phyloP scores from a whole-genome alignment of 2,888 invertebrate genomes.

The Druceiella hillmani region DNA sequence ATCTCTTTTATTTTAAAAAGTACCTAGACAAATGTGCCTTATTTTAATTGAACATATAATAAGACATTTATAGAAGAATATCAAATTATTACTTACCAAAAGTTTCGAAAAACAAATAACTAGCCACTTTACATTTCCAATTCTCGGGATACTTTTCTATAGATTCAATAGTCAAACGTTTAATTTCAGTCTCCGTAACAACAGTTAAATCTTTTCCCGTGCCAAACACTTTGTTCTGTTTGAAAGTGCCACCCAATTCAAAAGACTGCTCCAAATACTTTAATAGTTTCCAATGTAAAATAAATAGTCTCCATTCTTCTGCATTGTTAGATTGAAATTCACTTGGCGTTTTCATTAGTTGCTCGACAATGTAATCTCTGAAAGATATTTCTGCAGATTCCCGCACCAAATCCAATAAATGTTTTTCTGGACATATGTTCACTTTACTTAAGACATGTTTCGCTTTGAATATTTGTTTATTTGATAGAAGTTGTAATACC shows the following conservation, averaged over 20 bases:
- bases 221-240: conserved; percentile 49
- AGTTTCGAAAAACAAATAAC: conserved; percentile 51
- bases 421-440: conserved; percentile 52
- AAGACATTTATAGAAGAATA: conserved; percentile 1
- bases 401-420: conserved; percentile 53
- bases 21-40: background rate
- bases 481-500: conserved; percentile 55
- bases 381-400: conserved; percentile 54
- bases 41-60: conserved; percentile 4
- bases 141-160: conserved; percentile 40
- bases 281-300: conserved; percentile 42
- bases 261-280: conserved; percentile 45
- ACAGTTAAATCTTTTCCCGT: conserved; percentile 36
- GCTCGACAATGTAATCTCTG: conserved; percentile 61
- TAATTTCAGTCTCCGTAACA: conserved; percentile 47
- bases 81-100: conserved; percentile 42
- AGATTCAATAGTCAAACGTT: conserved; percentile 44
- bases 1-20: background rate
- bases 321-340: conserved; percentile 35
- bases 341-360: conserved; percentile 51
- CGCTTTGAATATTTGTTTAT: conserved; percentile 60
- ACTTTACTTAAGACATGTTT: conserved; percentile 59
- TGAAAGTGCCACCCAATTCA: conserved; percentile 43
- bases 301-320: conserved; percentile 34
- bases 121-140: conserved; percentile 54